Conservation (phyloP, 1,140 invertebrate genomes). For the Halictus rubicundus region DNA sequence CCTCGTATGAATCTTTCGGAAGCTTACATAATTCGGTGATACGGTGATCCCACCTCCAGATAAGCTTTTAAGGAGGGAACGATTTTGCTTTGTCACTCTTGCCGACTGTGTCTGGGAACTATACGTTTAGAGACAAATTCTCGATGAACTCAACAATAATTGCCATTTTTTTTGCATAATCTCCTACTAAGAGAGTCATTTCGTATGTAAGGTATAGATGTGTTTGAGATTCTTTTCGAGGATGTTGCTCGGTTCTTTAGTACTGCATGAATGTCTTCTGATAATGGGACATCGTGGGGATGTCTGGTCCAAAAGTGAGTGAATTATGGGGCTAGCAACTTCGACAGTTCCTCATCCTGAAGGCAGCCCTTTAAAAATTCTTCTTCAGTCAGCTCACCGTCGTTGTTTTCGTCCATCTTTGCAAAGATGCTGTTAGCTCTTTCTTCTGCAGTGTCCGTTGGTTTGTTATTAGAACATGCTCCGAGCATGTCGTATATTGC, state of each 20-base stretch:
- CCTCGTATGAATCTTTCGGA: background rate
- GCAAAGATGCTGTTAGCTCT: conserved; percentile 99
- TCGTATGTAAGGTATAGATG: conserved; percentile 21
- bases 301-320: conserved; percentile 27
- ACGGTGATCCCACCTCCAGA: background rate
- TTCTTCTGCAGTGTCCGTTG: conserved; percentile 96
- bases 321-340: conserved; percentile 95
- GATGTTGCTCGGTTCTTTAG: conserved; percentile 43
- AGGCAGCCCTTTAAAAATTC: conserved; percentile 99
- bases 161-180: conserved; percentile 13
- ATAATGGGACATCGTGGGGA: conserved; percentile 28
- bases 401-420: conserved; percentile 99
- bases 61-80: background rate
- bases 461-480: conserved; percentile 94
- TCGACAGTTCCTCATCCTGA: conserved; percentile 97
- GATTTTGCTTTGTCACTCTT: background rate
- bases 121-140: background rate
- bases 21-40: background rate
- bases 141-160: conserved; percentile 20
- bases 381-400: conserved; percentile 98
- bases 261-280: conserved; percentile 12
- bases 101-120: background rate
- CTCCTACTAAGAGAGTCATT: background rate
- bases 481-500: conserved; percentile 99
- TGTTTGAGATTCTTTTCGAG: conserved; percentile 21